A percentile compares a stretch with the other conserved stretches of the same genome.
Conservation (phyloP, 2,113 vertebrate species). For the Phylloscopus whistleri region DNA sequence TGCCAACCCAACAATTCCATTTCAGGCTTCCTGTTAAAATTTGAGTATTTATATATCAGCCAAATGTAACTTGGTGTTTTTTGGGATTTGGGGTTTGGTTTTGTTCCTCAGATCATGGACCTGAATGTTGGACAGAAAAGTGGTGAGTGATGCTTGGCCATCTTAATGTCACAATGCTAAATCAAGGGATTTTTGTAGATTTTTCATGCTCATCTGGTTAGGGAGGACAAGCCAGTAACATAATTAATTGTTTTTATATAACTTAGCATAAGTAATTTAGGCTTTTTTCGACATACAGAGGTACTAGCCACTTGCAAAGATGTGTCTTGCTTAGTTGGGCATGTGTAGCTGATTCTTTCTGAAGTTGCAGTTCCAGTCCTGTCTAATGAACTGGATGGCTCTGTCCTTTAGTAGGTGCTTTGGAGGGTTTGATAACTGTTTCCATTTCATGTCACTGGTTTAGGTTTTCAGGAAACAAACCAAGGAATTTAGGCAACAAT, state of each 20-base stretch:
- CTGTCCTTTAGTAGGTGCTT: neutral
- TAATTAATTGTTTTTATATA: neutral
- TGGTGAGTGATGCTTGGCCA: neutral
- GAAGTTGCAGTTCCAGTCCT: neutral
- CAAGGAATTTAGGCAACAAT: conserved; percentile 93
- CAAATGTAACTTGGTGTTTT: neutral
- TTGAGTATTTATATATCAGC: rapidly evolving
- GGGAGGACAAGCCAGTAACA: neutral
- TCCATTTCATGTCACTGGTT: neutral
- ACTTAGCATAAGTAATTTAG: neutral
- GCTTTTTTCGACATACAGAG: neutral
- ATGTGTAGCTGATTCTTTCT: neutral
- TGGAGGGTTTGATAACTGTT: neutral
- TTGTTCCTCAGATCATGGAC: neutral
- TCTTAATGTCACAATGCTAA: neutral
- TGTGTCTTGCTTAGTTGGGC: neutral
- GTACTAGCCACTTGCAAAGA: neutral
- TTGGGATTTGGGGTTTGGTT: neutral
- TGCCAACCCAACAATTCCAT: neutral
- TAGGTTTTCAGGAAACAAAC: conserved; percentile 93
- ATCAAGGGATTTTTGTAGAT: no score
- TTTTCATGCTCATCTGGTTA: rapidly evolving
- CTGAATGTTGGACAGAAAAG: neutral
- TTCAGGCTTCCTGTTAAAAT: neutral
- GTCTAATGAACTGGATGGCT: neutral